Evolutionary conservation across 2,888 invertebrate species (phyloP).

Genomic region (Galeruca laticollis): DNA sequence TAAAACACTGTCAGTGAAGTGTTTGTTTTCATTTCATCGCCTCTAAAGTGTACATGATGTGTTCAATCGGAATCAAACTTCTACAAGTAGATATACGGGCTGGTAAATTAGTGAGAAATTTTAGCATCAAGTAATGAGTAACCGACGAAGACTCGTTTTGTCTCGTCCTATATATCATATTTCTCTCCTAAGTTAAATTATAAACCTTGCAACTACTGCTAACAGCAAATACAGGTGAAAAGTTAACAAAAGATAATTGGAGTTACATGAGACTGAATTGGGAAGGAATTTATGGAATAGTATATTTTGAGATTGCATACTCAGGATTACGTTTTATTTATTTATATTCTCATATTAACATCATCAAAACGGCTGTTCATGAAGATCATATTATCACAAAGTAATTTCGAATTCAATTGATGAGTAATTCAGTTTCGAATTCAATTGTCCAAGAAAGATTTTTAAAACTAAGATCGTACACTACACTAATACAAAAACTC

Average conservation of each 20-base stretch:
- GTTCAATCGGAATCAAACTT: not conserved
- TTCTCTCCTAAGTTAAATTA: conserved; percentile 1
- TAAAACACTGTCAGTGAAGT: not conserved
- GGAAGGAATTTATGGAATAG: not conserved
- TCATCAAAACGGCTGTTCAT: no score
- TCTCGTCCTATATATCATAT: not conserved
- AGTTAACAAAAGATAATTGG: not conserved
- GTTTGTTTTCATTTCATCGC: not conserved
- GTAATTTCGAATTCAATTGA: no score
- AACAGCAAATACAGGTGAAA: not conserved
- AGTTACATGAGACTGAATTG: not conserved
- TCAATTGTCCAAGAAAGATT: no score
- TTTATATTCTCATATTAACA: no score
- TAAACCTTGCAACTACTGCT: not conserved
- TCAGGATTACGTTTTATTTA: no score
- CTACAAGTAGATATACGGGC: not conserved
- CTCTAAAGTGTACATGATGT: not conserved
- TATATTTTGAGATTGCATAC: not conserved
- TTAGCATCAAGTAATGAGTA: not conserved
- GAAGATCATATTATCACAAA: no score
- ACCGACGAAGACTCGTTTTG: not conserved
- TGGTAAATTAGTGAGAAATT: conserved; percentile 6
- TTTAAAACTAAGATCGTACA: no score
- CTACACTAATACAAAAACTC: no score
- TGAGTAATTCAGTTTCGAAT: no score